Percentiles rank a stretch among this genome's conserved stretches.
These are phyloP conservation scores for Hypolimnas misippus DNA, from an alignment of 2,888 invertebrate species.

Conservation along the genomic window DNA sequence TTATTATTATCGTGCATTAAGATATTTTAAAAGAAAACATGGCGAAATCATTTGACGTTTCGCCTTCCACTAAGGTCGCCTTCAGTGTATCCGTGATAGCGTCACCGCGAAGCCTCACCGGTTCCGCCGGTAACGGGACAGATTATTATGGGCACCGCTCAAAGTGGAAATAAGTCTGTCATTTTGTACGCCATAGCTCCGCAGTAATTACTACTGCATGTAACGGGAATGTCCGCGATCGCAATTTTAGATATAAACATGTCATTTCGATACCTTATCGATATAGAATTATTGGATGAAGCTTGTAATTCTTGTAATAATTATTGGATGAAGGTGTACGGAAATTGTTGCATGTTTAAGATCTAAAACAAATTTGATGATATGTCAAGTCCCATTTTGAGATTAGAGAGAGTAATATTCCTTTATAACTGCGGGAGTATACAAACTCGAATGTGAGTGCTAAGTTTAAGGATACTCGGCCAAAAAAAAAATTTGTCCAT, in stretches of 20 bases:
- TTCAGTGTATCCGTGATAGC: constrained; percentile 2
- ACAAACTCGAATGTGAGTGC: too few relatives aligned
- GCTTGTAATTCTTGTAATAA: not conserved
- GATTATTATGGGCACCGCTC: constrained; percentile 24
- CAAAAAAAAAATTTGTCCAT: too few relatives aligned
- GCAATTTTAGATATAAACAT: constrained; percentile 8
- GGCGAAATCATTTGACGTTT: too few relatives aligned
- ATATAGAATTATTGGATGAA: not conserved
- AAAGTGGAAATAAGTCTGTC: constrained; percentile 30
- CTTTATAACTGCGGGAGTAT: too few relatives aligned
- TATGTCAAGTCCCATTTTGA: too few relatives aligned
- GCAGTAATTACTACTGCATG: constrained; percentile 14
- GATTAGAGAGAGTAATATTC: too few relatives aligned
- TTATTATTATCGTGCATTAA: too few relatives aligned
- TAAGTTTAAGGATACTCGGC: too few relatives aligned
- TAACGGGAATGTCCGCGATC: constrained; percentile 20
- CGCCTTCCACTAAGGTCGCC: not conserved
- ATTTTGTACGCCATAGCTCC: constrained; percentile 11
- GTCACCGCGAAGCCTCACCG: constrained; percentile 8
- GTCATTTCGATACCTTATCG: not conserved
- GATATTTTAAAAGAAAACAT: too few relatives aligned
- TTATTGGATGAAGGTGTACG: not conserved
- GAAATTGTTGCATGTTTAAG: too few relatives aligned
- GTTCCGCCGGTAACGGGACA: constrained; percentile 29
- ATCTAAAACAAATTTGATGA: too few relatives aligned